Evolutionary conservation across 2,888 invertebrate genomes (phyloP).

Genomic region (Tetragonula carbonaria): DNA sequence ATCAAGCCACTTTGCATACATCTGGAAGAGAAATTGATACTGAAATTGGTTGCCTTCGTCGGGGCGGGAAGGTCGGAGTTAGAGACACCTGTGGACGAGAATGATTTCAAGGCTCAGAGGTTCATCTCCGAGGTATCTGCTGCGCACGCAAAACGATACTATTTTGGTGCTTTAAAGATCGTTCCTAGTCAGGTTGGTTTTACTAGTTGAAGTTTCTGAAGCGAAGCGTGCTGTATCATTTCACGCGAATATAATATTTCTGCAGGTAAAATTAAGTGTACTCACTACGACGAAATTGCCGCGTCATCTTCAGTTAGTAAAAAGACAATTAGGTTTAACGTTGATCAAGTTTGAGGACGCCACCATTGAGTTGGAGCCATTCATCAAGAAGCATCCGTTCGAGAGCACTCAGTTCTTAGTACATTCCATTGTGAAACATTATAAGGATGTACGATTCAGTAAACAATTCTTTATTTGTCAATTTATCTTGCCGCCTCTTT

Average conservation of each 20-base stretch:
- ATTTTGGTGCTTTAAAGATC: constrained; percentile 93
- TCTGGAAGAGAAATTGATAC: constrained; percentile 93
- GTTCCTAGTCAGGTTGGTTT: constrained; percentile 89
- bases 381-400: constrained; percentile 94
- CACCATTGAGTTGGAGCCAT: constrained; percentile 95
- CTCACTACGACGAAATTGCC: constrained; percentile 94
- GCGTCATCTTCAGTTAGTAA: constrained; percentile 90
- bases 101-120: constrained; percentile 92
- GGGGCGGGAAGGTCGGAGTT: constrained; percentile 86
- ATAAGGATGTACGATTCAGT: constrained; percentile 87
- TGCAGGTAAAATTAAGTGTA: constrained; percentile 94
- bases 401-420: constrained; percentile 95
- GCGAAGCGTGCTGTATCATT: not conserved
- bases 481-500: not conserved
- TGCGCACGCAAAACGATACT: constrained; percentile 92
- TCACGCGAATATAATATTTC: constrained; percentile 6
- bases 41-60: constrained; percentile 89
- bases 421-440: constrained; percentile 93
- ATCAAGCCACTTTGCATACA: constrained; percentile 93
- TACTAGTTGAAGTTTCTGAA: not conserved
- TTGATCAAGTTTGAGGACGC: constrained; percentile 99
- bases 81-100: constrained; percentile 88
- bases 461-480: not conserved
- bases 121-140: constrained; percentile 92
- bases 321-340: constrained; percentile 93